phyloP scores from a whole-genome alignment of 2,113 vertebrate species.

The Kobus ellipsiprymnus region DNA sequence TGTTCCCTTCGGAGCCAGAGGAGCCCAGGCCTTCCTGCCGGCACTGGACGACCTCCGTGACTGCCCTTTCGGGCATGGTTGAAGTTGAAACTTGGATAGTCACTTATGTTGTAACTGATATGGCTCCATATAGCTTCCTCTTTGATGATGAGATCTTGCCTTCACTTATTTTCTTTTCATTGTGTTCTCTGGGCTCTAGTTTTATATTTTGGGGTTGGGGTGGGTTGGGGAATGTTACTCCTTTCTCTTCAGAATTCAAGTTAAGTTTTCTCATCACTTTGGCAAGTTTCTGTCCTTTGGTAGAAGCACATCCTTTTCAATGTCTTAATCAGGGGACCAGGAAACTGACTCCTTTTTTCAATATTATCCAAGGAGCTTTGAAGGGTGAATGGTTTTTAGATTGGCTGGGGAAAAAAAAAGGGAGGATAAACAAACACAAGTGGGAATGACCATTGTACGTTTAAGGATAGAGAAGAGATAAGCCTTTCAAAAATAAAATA shows the following conservation, averaged over 20 bases:
- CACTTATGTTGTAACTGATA: neutral
- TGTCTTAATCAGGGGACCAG: neutral
- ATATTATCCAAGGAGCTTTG: neutral
- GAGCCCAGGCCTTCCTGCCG: conserved; percentile 71
- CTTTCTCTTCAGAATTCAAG: neutral
- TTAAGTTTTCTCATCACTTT: neutral
- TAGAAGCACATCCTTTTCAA: neutral
- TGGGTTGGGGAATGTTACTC: neutral
- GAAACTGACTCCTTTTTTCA: neutral
- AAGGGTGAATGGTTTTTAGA: neutral
- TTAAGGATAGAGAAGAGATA: neutral
- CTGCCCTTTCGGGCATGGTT: conserved; percentile 26
- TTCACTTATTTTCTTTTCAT: neutral
- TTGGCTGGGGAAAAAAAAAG: neutral
- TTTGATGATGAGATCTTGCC: neutral
- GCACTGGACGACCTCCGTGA: conserved; percentile 87
- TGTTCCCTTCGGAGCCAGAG: neutral
- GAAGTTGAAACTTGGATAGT: neutral
- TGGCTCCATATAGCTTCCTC: neutral
- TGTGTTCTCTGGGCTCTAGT: neutral
- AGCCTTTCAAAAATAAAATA: neutral
- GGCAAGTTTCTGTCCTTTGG: neutral
- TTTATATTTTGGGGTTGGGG: neutral
- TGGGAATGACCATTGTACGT: neutral
- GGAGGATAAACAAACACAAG: neutral